phyloP scores from a whole-genome alignment of 2,888 invertebrate genomes.

The Allophyes oxyacanthae region DNA sequence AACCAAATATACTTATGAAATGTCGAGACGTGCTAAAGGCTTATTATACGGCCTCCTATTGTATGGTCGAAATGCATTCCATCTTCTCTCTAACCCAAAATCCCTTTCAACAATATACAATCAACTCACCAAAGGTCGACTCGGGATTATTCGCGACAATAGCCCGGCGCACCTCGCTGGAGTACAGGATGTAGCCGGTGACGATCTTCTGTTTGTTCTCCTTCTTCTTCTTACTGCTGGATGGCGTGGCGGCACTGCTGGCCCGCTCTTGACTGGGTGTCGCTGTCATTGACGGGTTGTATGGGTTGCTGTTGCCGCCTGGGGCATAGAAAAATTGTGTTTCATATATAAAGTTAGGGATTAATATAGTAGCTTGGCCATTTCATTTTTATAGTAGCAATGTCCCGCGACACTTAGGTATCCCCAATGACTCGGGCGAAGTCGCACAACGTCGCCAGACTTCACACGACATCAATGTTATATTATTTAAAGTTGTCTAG shows the following conservation, averaged over 20 bases:
- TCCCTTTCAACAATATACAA: background rate
- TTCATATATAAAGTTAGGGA: background rate
- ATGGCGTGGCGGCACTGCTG: constrained; percentile 66
- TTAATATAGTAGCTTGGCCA: too few species aligned
- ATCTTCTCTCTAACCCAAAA: background rate
- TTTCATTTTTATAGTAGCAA: too few species aligned
- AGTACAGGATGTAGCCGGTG: constrained; percentile 99
- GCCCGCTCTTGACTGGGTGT: constrained; percentile 75
- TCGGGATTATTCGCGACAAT: constrained; percentile 98
- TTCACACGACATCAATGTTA: too few species aligned
- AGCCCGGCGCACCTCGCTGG: constrained; percentile 97
- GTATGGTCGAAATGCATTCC: too few species aligned
- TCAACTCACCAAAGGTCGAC: constrained; percentile 95
- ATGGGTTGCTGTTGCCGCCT: constrained; percentile 87
- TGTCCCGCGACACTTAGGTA: too few species aligned
- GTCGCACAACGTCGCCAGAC: too few species aligned
- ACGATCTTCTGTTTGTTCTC: constrained; percentile 93
- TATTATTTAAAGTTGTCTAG: too few species aligned
- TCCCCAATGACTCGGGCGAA: too few species aligned
- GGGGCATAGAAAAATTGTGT: constrained; percentile 27
- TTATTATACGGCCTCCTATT: too few species aligned
- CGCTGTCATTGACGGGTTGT: constrained; percentile 78
- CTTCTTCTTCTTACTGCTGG: constrained; percentile 82
- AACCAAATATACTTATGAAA: too few species aligned
- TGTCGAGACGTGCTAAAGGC: too few species aligned